These are phyloP conservation scores for Hemibagrus wyckioides DNA, from an alignment of 2,113 vertebrate genomes.

Conservation along the genomic window DNA sequence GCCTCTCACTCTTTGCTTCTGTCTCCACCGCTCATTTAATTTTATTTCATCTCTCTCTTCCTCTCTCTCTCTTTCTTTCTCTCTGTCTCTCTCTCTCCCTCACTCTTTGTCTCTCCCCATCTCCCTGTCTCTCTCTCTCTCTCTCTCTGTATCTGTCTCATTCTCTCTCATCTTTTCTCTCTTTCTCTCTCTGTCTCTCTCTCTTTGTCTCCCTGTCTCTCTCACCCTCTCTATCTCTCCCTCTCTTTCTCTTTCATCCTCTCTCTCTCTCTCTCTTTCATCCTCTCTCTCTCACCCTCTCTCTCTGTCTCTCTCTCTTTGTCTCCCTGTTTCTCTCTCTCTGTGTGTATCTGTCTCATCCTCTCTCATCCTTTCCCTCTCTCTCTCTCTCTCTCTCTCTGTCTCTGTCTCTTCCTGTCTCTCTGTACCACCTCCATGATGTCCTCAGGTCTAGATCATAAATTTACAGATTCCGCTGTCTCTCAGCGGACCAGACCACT, in stretches of 20 bases:
- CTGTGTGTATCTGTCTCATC: too few relatives aligned
- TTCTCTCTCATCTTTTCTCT: too few relatives aligned
- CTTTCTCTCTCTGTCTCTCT: neutral
- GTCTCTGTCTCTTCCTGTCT: neutral
- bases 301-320: conserved; percentile 25
- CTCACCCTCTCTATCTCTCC: conserved; percentile 30
- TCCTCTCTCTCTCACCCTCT: conserved; percentile 34
- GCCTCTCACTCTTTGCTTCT: conserved; percentile 26
- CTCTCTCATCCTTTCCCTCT: conserved; percentile 30
- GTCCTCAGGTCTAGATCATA: neutral
- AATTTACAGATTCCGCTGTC: neutral
- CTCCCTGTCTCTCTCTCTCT: neutral
- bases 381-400: conserved; percentile 20
- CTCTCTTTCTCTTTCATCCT: conserved; percentile 31
- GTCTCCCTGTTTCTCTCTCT: conserved; percentile 2
- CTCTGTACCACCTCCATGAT: neutral
- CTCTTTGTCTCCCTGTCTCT: neutral
- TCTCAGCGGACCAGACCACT: conserved; percentile 3
- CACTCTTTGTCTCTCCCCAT: neutral
- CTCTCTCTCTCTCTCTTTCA: conserved; percentile 2
- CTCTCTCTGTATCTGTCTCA: neutral
- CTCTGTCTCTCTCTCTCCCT: neutral
- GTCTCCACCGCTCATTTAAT: conserved; percentile 23
- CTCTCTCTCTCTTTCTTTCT: conserved; percentile 32
- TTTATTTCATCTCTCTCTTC: conserved; percentile 31